Evolutionary conservation across 1,140 invertebrate species (phyloP), one percentile per base, ranked within the genome.

Genomic region (Euwallacea similis): DNA sequence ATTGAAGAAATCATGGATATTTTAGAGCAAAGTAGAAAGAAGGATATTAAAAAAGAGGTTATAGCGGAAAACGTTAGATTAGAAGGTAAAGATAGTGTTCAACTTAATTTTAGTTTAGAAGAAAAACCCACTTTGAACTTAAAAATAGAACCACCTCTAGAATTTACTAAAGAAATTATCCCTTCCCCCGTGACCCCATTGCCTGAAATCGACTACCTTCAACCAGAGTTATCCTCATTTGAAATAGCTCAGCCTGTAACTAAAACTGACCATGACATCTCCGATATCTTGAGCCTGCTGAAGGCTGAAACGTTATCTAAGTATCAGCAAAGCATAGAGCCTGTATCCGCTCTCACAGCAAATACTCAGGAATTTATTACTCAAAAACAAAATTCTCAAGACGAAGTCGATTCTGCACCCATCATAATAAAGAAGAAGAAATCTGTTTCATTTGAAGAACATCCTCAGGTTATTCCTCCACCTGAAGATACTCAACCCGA

Each of bases 1-100:
- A 72, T 79, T 62, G 58, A 78, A 68, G 77, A 81, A 67, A 73
- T 81, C 9, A 77, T 81, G 77, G 72, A 74, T 66, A 65, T 77
- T 69, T 64, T 76, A 59, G 16, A 10, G 15, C 73, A 70, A 50
- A 67, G 33, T 42, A 54, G 21, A 66, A 56, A 64, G 16, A 63
- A 62, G 42, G 46, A 54, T 46, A 72, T 41, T 65, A 55, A 56
- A 58, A 4, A 69, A 2, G 64, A 68, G 66, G 7, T 13, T 13
- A n/a, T 7, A 54, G 21, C 42, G n/a, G 66, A 65, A 61, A 42
- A 10, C 10, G 44, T 60, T n/a, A 47, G 16, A 56, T 33, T 33
- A 4, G 21, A 33, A 1, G 64, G n/a, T 43, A 44, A 58, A 7
- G 64, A 54, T 47, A 21, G 53, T 21, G 43, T 43, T 42, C 55